A percentile compares a stretch with the other conserved stretches of the same genome.
phyloP scores from a whole-genome alignment of 2,888 invertebrate genomes.

The Andrena camellia region DNA sequence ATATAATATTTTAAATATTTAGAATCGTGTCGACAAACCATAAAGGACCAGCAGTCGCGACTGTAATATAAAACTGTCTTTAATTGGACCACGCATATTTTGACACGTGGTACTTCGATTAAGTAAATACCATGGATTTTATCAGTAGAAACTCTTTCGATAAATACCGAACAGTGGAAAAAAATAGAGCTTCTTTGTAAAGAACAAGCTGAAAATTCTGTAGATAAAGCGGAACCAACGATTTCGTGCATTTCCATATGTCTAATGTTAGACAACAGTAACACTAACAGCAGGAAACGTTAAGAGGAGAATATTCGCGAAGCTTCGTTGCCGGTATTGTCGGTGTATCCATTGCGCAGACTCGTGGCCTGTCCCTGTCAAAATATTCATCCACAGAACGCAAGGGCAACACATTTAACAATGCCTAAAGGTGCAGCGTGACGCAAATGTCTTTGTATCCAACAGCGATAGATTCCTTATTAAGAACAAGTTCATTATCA shows the following conservation, averaged over 20 bases:
- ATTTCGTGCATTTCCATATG: too few relatives aligned
- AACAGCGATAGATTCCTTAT: background rate
- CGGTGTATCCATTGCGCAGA: slow-evolving; percentile 9
- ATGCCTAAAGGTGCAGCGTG: too few relatives aligned
- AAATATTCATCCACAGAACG: background rate
- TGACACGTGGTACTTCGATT: background rate
- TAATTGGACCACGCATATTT: background rate
- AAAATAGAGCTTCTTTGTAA: too few relatives aligned
- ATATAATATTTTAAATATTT: background rate
- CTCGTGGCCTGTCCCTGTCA: background rate
- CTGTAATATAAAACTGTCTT: background rate
- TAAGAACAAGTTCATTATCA: slow-evolving; percentile 29
- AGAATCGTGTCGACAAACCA: background rate
- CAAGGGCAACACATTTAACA: background rate
- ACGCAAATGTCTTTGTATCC: background rate
- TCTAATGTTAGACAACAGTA: background rate
- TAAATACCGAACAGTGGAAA: too few relatives aligned
- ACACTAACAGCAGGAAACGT: background rate
- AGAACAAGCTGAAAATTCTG: too few relatives aligned
- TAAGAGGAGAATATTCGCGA: background rate
- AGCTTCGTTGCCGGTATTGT: background rate
- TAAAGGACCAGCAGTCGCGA: background rate
- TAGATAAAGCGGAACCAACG: too few relatives aligned
- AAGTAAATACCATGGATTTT: background rate
- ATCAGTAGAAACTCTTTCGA: background rate